These are phyloP conservation scores for Eupithecia inturbata DNA, from an alignment of 2,888 invertebrate species.

Conservation along the genomic window DNA sequence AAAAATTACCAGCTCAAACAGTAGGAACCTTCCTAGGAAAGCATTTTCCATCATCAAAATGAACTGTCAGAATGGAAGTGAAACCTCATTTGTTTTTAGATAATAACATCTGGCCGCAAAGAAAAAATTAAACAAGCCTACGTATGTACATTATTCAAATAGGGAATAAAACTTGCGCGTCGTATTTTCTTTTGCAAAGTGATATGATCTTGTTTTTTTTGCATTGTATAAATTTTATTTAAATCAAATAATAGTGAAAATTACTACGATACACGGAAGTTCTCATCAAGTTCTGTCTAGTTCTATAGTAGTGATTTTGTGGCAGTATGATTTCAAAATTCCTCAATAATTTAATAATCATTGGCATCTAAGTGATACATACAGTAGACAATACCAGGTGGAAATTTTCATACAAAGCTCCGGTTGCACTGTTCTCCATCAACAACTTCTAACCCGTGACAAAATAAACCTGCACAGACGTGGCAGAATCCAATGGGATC, in stretches of 20 bases:
- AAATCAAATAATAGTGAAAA: background rate
- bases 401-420: background rate
- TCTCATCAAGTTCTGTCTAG: background rate
- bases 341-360: background rate
- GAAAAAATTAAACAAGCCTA: constrained; percentile 8
- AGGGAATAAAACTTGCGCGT: background rate
- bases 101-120: constrained; percentile 21
- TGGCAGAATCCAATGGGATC: constrained; percentile 39
- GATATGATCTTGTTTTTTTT: background rate
- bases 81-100: constrained; percentile 19
- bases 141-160: background rate
- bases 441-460: constrained; percentile 13
- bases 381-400: no score
- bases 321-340: background rate
- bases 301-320: background rate
- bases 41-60: constrained; percentile 26
- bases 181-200: background rate
- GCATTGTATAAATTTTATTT: background rate
- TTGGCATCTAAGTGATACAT: no score
- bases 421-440: constrained; percentile 9
- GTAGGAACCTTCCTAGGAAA: background rate
- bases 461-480: constrained; percentile 27
- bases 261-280: background rate
- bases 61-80: constrained; percentile 20
- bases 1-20: constrained; percentile 24